These are phyloP conservation scores for Tragulus kanchil DNA, from an alignment of 2,113 vertebrate genomes.

Conservation along the genomic window DNA sequence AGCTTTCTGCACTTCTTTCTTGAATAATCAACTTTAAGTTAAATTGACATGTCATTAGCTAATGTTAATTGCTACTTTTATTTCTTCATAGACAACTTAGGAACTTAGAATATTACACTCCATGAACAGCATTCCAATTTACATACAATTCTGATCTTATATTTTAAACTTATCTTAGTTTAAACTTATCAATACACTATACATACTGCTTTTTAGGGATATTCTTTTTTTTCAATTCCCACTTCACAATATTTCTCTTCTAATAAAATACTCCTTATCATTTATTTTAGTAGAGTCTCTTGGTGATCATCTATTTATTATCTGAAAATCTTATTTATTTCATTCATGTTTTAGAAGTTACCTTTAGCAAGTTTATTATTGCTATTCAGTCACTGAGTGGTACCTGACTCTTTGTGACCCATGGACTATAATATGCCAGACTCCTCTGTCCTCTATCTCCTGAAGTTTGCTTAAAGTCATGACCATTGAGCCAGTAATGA, in stretches of 20 bases:
- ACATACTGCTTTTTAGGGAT: background rate
- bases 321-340: background rate
- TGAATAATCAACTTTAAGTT: background rate
- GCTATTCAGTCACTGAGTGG: background rate
- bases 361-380: background rate
- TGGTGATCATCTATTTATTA: background rate
- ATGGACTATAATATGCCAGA: background rate
- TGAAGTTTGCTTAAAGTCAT: background rate
- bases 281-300: background rate
- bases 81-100: background rate
- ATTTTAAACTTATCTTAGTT: background rate
- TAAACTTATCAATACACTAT: background rate
- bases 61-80: background rate
- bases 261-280: background rate
- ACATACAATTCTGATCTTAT: background rate
- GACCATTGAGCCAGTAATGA: background rate
- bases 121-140: background rate
- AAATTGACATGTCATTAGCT: background rate
- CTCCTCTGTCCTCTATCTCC: background rate
- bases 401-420: background rate
- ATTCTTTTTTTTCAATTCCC: background rate
- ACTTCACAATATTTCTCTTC: background rate
- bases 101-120: background rate
- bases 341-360: background rate
- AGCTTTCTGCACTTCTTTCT: background rate